Base-by-base conservation (phyloP, 2,113 vertebrate genomes). In the Aramus guarauna region DNA sequence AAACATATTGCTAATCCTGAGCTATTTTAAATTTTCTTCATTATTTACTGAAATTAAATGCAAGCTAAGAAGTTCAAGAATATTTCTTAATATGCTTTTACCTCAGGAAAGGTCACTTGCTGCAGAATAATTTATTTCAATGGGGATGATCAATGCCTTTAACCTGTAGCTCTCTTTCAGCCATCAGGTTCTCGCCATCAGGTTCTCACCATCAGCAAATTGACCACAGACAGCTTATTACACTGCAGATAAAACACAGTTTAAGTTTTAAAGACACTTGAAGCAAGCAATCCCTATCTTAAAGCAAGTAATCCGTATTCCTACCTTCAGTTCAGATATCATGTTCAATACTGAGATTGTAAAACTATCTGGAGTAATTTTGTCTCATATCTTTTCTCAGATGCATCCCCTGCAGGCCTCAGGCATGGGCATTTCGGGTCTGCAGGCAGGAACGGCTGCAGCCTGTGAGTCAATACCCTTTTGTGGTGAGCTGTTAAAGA, bases 11-110 rank as follows among this genome's bases (percentile, higher is more conserved):
- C 94, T 75, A 73, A 27, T 88, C 45, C 32, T 58, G 48, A 93
- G 87, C 66, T 96, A 95, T 95, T 96, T 95, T 47, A 87, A 89
- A 81, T 89, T 94, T 75, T 86, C 43, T 89, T 92, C 90, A 72
- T 94, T 96, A 92, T 95, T 90, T 91, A 75, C 81, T 91, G 73
- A 93, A 90, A 95, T 83, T 88, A 94, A 96, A 93, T 94, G 89
- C 80, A 95, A 95, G 60, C 64, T 89, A 72, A 87, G 86, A 95
- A 83, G 37, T 90, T 76, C 89, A 92, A 80, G 94, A 90, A 76
- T 88, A 82, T 94, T 97, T 97, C 95, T 90, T 87, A 81, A 91
- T 91, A 58, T 7, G 37, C 32, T 89, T 91, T 95, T 73, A 66
- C n/a, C 58, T 69, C 74, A 85, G 77, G 55, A 91, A 86, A 95